phyloP scores from a whole-genome alignment of 2,797 vertebrate species.

The Falco cherrug region DNA sequence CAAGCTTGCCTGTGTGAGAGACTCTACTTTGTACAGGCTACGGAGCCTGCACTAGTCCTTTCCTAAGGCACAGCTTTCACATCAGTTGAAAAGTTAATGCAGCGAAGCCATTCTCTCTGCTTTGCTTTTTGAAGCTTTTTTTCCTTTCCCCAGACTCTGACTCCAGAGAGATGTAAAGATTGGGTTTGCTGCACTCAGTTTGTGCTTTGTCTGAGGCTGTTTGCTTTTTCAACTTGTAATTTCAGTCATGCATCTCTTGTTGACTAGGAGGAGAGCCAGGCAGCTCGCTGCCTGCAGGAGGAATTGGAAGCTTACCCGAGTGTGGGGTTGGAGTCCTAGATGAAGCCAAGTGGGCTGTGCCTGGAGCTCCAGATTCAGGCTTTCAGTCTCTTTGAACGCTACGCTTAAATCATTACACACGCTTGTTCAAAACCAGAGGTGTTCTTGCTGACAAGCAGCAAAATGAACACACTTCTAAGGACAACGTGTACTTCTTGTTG shows the following conservation, averaged over 20 bases:
- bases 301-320: neutral
- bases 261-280: neutral
- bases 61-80: neutral
- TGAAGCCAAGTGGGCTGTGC: neutral
- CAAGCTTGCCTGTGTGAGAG: neutral
- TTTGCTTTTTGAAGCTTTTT: neutral
- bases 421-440: neutral
- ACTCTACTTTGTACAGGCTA: neutral
- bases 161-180: neutral
- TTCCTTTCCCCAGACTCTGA: neutral
- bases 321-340: neutral
- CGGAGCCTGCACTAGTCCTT: neutral
- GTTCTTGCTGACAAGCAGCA: neutral
- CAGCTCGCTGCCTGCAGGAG: accelerated
- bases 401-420: neutral
- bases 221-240: neutral
- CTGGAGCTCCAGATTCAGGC: neutral
- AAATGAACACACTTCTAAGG: neutral
- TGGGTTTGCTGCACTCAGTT: neutral
- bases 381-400: neutral
- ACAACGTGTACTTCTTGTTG: neutral
- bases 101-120: neutral
- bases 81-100: neutral
- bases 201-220: neutral
- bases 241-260: neutral